Evolutionary conservation across 2,113 vertebrate genomes (phyloP).

Genomic region (Myotis brandtii): DNA sequence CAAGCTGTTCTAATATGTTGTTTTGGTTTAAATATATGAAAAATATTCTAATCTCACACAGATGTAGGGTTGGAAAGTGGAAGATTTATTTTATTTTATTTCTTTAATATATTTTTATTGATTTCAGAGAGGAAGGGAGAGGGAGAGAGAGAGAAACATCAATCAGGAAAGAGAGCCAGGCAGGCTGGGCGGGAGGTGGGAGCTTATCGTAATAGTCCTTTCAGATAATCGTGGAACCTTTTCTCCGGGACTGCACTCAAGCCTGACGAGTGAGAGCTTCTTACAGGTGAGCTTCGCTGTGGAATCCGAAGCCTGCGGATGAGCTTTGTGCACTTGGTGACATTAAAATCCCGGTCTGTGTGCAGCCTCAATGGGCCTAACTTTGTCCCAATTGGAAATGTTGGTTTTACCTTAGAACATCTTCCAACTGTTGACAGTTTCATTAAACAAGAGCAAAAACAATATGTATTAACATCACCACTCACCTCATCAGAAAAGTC

Average conservation of each 20-base stretch:
- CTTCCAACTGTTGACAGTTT: not conserved
- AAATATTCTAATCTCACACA: not conserved
- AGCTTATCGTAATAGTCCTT: not conserved
- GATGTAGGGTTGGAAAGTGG: not conserved
- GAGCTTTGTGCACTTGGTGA: not conserved
- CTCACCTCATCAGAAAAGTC: not conserved
- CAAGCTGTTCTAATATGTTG: not conserved
- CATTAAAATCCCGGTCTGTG: not conserved
- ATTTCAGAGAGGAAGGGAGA: no score
- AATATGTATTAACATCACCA: not conserved
- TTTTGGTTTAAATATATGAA: slow-evolving; percentile 46
- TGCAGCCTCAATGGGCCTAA: not conserved
- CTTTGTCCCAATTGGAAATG: slow-evolving; percentile 29
- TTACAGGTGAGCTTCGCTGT: not conserved
- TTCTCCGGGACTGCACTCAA: not conserved
- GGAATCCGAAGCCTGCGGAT: not conserved
- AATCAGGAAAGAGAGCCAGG: no score
- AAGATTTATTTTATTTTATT: not conserved
- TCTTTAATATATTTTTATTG: no score
- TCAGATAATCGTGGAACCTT: not conserved
- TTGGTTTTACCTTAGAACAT: not conserved
- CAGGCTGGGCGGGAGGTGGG: not conserved
- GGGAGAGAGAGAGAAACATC: no score
- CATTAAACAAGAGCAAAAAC: not conserved
- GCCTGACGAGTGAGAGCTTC: not conserved